phyloP scores from a whole-genome alignment of 2,888 invertebrate genomes.

The Rhamnusium bicolor region DNA sequence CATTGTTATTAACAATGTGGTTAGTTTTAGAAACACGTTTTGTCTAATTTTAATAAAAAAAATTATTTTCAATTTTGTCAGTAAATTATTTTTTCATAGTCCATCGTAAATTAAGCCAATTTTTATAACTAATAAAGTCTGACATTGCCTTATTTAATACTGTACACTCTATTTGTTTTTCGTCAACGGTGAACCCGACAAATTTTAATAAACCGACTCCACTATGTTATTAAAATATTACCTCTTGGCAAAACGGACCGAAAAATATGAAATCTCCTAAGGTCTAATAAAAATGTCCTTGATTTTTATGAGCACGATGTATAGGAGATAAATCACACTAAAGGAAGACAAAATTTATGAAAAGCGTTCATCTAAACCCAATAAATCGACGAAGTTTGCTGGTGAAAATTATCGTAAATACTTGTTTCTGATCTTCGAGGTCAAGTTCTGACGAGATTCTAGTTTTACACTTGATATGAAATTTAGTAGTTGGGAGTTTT shows the following conservation, averaged over 20 bases:
- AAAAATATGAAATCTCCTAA: not conserved
- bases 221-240: not conserved
- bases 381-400: constrained; percentile 36
- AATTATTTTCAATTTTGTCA: too few species aligned
- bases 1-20: too few species aligned
- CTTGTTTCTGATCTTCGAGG: constrained; percentile 34
- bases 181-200: not conserved
- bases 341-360: constrained; percentile 26
- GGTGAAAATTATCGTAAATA: constrained; percentile 38
- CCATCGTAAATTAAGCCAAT: too few species aligned
- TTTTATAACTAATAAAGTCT: too few species aligned
- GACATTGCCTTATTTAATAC: too few species aligned
- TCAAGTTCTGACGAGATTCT: constrained; percentile 34
- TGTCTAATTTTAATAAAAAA: too few species aligned
- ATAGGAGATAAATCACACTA: constrained; percentile 24
- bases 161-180: not conserved
- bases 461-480: constrained; percentile 31
- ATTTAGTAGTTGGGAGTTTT: constrained; percentile 24
- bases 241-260: not conserved
- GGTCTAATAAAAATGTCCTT: constrained; percentile 20
- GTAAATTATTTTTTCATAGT: too few species aligned
- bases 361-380: constrained; percentile 23
- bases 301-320: constrained; percentile 24
- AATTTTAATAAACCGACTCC: not conserved
- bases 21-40: too few species aligned